Evolutionary conservation across 2,113 vertebrate species (phyloP), one percentile per base, ranked within the genome.

Genomic region (Aix galericulata): DNA sequence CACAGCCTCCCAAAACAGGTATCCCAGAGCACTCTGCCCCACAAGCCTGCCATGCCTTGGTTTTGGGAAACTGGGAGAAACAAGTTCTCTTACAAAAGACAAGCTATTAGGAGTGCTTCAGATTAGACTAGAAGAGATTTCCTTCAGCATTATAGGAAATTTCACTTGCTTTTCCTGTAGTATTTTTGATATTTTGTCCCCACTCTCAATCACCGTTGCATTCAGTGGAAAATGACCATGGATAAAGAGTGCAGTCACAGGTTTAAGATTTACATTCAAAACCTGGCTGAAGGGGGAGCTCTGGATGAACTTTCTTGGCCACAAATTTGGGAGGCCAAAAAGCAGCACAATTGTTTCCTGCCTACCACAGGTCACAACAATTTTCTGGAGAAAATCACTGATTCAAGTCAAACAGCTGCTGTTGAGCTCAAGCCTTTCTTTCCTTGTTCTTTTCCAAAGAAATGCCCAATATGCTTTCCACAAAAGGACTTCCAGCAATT

Each of bases 41-140:
- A 29, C 36, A 89, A 74, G 71, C n/a, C 31, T 67, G 68, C 80
- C 32, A 88, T 1, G 2, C 4, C n/a, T 55, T 29, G 11, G 11
- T 14, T 73, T 90, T 38, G 13, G 26, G 31, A 63, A 13, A 69
- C 50, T 22, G 25, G 7, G 26, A 92, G 22, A 80, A 93, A 77
- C 31, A 74, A 67, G 40, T 34, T 78, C 92, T 86, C 40, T 44
- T 44, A 77, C 5, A 22, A 66, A 82, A 91, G 26, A 62, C 12
- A 69, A 58, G 32, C 36, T 72, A 21, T 58, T 34, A 26, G 3
- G 9, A 60, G 63, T 68, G 11, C 58, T 73, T 79, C 60, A 68
- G 83, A 84, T 86, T 36, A 78, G 34, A 83, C 32, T 81, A 92
- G 21, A 84, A 55, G 18, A 74, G 23, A 83, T 8, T 44, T 78